Conservation (phyloP, 2,113 vertebrate genomes). For the Chiloscyllium plagiosum region DNA sequence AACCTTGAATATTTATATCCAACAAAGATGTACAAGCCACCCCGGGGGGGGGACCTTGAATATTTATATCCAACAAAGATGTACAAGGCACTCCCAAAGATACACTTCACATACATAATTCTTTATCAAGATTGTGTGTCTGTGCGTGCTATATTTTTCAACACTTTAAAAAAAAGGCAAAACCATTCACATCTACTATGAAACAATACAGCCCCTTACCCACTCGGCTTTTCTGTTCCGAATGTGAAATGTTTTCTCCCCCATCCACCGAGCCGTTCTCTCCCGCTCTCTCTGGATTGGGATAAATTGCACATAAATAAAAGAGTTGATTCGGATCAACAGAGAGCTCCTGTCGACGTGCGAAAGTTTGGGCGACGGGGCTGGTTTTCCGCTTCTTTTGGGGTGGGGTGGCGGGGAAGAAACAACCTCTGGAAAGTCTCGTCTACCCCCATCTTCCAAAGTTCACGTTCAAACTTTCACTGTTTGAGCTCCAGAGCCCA, state of each 20-base stretch:
- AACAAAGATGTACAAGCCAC: slow-evolving; percentile 47
- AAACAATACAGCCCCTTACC: slow-evolving; percentile 71
- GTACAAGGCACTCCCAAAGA: slow-evolving; percentile 50
- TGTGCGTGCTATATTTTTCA: slow-evolving; percentile 48
- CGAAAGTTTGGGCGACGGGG: slow-evolving; percentile 46
- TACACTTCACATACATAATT: slow-evolving; percentile 75
- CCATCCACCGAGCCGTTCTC: slow-evolving; percentile 74
- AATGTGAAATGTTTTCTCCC: slow-evolving; percentile 77
- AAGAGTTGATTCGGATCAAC: slow-evolving; percentile 46
- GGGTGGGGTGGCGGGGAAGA: not conserved
- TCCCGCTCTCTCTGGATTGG: slow-evolving; percentile 49
- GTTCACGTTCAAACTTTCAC: slow-evolving; percentile 54
- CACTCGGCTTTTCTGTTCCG: slow-evolving; percentile 71
- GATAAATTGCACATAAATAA: slow-evolving; percentile 91
- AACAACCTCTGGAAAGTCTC: slow-evolving; percentile 45
- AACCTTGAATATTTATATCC: slow-evolving; percentile 68
- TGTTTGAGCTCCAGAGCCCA: slow-evolving; percentile 99
- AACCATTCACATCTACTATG: slow-evolving; percentile 63
- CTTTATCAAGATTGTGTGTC: slow-evolving; percentile 50
- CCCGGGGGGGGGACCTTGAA: too few relatives aligned
- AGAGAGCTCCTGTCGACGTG: slow-evolving; percentile 33
- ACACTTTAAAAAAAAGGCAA: slow-evolving; percentile 54
- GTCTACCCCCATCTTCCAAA: slow-evolving; percentile 42
- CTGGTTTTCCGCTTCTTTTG: not conserved
- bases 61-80: slow-evolving; percentile 64